These are phyloP conservation scores for Rhagonycha lutea DNA, from an alignment of 2,888 invertebrate genomes.

Conservation along the genomic window DNA sequence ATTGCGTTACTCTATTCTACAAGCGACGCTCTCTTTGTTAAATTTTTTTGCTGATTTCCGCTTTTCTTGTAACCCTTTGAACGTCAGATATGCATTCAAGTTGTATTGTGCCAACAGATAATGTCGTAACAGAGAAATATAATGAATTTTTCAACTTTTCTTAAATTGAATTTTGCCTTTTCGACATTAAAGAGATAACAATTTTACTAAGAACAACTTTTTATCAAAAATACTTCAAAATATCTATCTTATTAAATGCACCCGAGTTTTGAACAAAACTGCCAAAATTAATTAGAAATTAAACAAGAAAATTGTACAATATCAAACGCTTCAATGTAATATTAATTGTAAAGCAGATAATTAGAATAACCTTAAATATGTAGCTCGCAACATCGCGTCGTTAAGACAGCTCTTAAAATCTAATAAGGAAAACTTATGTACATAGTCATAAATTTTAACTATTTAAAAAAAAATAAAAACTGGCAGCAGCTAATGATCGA, in stretches of 20 bases:
- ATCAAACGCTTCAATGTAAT: conserved; percentile 36
- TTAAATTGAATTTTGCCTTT: conserved; percentile 24
- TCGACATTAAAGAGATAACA: conserved; percentile 9
- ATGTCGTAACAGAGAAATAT: conserved; percentile 45
- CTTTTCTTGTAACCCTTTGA: conserved; percentile 52
- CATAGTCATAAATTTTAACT: conserved; percentile 24
- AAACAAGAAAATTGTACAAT: conserved; percentile 34
- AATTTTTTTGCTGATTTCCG: conserved; percentile 51
- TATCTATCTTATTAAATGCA: neutral
- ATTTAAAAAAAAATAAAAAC: neutral
- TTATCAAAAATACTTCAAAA: neutral
- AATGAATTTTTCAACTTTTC: conserved; percentile 42
- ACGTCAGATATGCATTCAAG: conserved; percentile 44
- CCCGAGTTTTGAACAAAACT: neutral
- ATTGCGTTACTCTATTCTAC: conserved; percentile 49
- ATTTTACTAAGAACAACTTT: conserved; percentile 7
- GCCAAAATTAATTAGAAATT: conserved; percentile 34
- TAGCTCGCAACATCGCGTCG: conserved; percentile 37
- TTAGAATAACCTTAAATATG: conserved; percentile 34
- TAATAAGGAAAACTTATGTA: conserved; percentile 37
- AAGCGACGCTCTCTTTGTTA: conserved; percentile 43
- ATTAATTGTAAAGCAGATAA: conserved; percentile 38
- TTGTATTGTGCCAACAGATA: conserved; percentile 46
- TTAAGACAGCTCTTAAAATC: conserved; percentile 37
- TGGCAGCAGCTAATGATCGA: neutral